Conservation (phyloP, 1,140 invertebrate species). For the Megathymus violae region DNA sequence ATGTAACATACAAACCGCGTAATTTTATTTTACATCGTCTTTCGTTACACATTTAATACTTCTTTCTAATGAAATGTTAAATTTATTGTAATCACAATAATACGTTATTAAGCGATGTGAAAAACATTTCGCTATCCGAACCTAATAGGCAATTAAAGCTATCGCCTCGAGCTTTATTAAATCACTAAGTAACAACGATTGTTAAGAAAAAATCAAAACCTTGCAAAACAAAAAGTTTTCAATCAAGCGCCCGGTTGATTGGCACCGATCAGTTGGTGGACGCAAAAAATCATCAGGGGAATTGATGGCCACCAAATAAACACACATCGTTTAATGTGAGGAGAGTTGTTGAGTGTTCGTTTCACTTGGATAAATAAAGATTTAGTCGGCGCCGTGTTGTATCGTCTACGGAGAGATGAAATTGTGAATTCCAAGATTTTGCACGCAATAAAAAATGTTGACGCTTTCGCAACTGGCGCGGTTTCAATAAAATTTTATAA, state of each 20-base stretch:
- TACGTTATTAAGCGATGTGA: too few relatives aligned
- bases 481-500: conserved; percentile 18
- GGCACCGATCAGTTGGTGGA: conserved; percentile 18
- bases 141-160: conserved; percentile 8
- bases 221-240: conserved; percentile 31
- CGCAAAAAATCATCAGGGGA: conserved; percentile 17
- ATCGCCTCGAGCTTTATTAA: conserved; percentile 3
- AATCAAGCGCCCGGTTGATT: conserved; percentile 25
- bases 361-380: conserved; percentile 26
- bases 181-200: conserved; percentile 11
- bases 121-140: conserved; percentile 5
- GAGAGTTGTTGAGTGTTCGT: conserved; percentile 10
- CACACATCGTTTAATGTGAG: conserved; percentile 16
- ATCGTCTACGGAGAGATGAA: conserved; percentile 28
- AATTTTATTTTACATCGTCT: too few relatives aligned
- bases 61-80: too few relatives aligned
- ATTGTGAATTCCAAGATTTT: conserved; percentile 13
- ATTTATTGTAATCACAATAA: too few relatives aligned
- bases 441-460: conserved; percentile 20
- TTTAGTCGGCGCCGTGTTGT: conserved; percentile 12
- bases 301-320: conserved; percentile 19
- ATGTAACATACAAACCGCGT: too few relatives aligned
- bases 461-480: background rate
- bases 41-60: too few relatives aligned
- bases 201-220: conserved; percentile 18